A percentile compares a stretch with the other conserved stretches of the same genome.
These are phyloP conservation scores for Axis porcinus DNA, from an alignment of 2,113 vertebrate species.

Conservation along the genomic window DNA sequence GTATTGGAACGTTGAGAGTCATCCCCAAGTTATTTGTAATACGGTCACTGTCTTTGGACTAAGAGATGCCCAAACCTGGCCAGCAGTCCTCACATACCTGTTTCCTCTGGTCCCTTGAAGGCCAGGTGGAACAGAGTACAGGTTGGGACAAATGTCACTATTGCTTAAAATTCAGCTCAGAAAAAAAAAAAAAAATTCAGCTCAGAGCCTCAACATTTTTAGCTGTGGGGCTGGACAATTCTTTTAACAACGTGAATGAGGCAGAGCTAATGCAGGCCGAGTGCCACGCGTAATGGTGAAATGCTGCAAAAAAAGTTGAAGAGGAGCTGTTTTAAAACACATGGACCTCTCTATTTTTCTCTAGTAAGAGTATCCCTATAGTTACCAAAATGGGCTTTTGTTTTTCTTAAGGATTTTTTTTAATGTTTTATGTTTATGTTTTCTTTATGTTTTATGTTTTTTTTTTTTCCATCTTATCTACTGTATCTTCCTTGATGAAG, in stretches of 20 bases:
- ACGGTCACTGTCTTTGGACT: not conserved
- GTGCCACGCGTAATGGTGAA: not conserved
- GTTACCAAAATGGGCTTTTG: not conserved
- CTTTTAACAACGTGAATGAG: not conserved
- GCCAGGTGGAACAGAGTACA: not conserved
- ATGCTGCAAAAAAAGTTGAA: not conserved
- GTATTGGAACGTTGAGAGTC: not conserved
- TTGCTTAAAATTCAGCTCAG: not conserved
- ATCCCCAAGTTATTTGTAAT: not conserved
- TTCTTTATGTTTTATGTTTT: not conserved
- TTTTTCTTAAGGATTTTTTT: not conserved
- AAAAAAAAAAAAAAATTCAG: not conserved
- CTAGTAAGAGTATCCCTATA: not conserved
- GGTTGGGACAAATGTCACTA: not conserved
- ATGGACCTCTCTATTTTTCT: not conserved
- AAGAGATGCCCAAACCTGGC: not conserved
- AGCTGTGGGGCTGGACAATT: not conserved
- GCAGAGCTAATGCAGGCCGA: not conserved
- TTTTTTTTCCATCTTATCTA: not conserved
- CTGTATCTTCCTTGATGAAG: slow-evolving; percentile 75
- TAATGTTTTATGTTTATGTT: not conserved
- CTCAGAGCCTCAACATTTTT: not conserved
- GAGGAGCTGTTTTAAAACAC: not conserved
- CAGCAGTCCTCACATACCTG: not conserved
- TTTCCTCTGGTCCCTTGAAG: not conserved